Evolutionary conservation across 2,113 vertebrate species (phyloP).

Genomic region (Aldabrachelys gigantea): DNA sequence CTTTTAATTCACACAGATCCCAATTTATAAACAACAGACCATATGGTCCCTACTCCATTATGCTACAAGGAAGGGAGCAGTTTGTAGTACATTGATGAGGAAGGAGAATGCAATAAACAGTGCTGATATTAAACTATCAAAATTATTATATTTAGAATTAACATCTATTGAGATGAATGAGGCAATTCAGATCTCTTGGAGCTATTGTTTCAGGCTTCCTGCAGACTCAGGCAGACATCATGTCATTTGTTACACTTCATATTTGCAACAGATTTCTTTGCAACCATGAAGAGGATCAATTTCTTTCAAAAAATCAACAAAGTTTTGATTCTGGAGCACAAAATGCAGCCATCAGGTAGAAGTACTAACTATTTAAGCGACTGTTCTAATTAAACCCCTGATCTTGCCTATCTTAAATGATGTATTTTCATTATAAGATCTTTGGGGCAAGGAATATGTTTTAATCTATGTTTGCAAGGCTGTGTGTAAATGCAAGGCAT

Average conservation of each 20-base stretch:
- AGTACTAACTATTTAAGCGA: not conserved
- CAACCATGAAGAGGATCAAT: not conserved
- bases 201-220: not conserved
- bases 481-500: not conserved
- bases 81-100: not conserved
- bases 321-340: not conserved
- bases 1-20: not conserved
- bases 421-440: not conserved
- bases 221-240: not conserved
- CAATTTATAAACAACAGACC: not conserved
- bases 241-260: not conserved
- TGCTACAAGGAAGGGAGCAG: fast-evolving
- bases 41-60: not conserved
- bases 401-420: not conserved
- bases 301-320: not conserved
- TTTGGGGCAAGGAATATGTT: not conserved
- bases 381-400: not conserved
- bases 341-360: not conserved
- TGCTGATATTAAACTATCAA: not conserved
- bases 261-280: not conserved
- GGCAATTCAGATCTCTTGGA: not conserved
- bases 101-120: not conserved
- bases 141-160: not conserved
- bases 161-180: not conserved
- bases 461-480: not conserved